Percentiles rank a stretch among this genome's conserved stretches.
These are phyloP conservation scores for crab-eating macaque (Macaca fascicularis) DNA, from an alignment of 2,113 vertebrate genomes.

Conservation along the genomic window T2T-MFA8v1.1 NC_088381.1:81155501-81156000, in stretches of 20 bases:
- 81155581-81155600: background rate
- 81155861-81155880: background rate
- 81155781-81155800: background rate
- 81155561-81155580: fast-evolving
- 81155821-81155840: fast-evolving
- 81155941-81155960: background rate
- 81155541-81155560: background rate
- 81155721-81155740: too few species aligned
- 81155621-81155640: background rate
- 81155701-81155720: fast-evolving
- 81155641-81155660: background rate
- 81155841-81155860: fast-evolving
- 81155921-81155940: background rate
- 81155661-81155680: fast-evolving
- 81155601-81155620: fast-evolving
- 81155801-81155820: background rate
- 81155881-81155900: fast-evolving
- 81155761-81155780: background rate
- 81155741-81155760: background rate
- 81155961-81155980: background rate
- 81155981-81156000: background rate
- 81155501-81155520: background rate
- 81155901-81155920: background rate
- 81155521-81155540: background rate
- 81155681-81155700: fast-evolving